These are phyloP conservation scores for Probosciger aterrimus DNA, from an alignment of 2,113 vertebrate species.

Conservation along the genomic window DNA sequence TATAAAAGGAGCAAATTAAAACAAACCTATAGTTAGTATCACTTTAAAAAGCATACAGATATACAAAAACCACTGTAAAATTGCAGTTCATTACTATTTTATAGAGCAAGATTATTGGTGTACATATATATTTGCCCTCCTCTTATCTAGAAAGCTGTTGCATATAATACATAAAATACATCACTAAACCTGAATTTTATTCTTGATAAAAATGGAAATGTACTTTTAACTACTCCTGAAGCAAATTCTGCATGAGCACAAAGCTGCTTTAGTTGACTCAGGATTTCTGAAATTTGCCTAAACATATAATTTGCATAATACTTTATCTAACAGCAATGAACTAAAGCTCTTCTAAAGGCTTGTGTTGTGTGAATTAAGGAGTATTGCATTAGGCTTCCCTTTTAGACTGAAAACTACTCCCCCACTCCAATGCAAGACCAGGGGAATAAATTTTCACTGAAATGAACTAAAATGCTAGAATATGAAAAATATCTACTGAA, in stretches of 20 bases:
- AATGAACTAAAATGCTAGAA: background rate
- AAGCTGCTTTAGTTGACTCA: background rate
- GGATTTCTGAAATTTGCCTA: background rate
- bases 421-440: background rate
- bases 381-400: background rate
- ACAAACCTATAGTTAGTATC: constrained; percentile 77
- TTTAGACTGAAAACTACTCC: background rate
- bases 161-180: background rate
- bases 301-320: background rate
- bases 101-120: background rate
- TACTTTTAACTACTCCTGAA: background rate
- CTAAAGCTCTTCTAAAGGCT: background rate
- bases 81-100: background rate
- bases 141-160: background rate
- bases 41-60: constrained; percentile 46
- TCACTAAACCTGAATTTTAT: background rate
- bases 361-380: background rate
- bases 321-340: background rate
- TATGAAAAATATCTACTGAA: background rate
- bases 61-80: constrained; percentile 25
- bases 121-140: background rate
- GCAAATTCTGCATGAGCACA: background rate
- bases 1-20: constrained; percentile 80
- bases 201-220: background rate
- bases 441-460: background rate